Conservation (phyloP, 2,797 vertebrate genomes). For the Momotus momota region DNA sequence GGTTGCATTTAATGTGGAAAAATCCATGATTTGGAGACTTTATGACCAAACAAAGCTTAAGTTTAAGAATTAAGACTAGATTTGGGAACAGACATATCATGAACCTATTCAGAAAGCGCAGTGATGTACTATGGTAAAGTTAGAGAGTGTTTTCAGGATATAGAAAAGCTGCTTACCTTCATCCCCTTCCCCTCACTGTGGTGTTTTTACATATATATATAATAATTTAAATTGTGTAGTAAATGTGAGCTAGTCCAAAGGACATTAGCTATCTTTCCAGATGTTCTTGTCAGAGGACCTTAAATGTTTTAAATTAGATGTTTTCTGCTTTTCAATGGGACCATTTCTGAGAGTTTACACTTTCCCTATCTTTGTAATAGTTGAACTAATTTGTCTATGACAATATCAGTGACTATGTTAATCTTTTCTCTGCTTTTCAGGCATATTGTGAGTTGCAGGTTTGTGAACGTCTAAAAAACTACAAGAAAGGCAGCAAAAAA, state of each 20-base stretch:
- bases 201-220: background rate
- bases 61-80: background rate
- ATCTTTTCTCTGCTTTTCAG: background rate
- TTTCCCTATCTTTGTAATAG: background rate
- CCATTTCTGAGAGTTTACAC: background rate
- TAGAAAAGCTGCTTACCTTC: background rate
- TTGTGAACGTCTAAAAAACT: background rate
- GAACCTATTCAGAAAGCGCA: background rate
- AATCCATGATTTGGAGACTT: background rate
- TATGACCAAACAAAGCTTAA: background rate
- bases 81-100: background rate
- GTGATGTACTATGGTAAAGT: background rate
- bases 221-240: background rate
- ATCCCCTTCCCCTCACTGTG: accelerated
- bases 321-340: background rate
- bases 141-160: background rate
- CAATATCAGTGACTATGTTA: background rate
- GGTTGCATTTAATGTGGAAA: constrained; percentile 15
- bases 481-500: background rate
- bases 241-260: background rate
- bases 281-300: background rate
- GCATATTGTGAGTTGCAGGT: background rate
- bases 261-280: background rate
- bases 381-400: background rate
- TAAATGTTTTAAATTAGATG: background rate